Base-by-base conservation (phyloP, 2,113 vertebrate genomes). In the Myotis brandtii region DNA sequence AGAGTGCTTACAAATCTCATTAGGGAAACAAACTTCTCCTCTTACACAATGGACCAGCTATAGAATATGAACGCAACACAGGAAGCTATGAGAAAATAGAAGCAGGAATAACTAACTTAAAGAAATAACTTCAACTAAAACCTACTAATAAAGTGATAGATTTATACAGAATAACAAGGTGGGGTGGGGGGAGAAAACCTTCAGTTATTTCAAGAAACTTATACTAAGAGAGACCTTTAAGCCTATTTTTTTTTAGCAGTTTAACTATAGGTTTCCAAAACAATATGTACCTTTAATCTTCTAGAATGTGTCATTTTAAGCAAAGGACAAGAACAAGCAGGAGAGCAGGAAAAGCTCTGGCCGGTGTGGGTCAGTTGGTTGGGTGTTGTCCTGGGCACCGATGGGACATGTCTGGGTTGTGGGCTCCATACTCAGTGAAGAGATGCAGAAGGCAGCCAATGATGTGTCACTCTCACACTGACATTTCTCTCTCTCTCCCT, bases 91-190 rank as follows among this genome's bases (percentile, higher is more conserved):
- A 93, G 30, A 4, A 83, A 86, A 50, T 4, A 46, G 12, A 92
- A 89, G 18, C 13, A 93, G 9, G 8, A 94, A 77, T 12, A 82
- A 50, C 72, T 72, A 82, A 73, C 8, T 77, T 81, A 75, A 86
- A 59, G 10, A 81, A 97, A 23, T 73, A 73, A 67, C 48, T 92
- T 13, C 25, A 86, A 77, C 34, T 76, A 59, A 88, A 94, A 82
- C 0, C 14, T 73, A 69, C 9, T 72, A 83, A 79, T 72, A 30
- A 90, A 87, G 40, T 52, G 4, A 81, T 20, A 86, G 21, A 81
- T 77, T 86, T 83, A 83, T 27, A 64, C 1, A 89, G 82, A 95
- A 76, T 69, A 81, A 54, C 27, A 90, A 48, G 14, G 2, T 27
- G 25, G 25, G 25, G 59, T 62, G 8, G 20, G 48, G 62, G 54